These are phyloP conservation scores for Catharus ustulatus DNA, from an alignment of 2,797 vertebrate genomes.

Conservation along the genomic window DNA sequence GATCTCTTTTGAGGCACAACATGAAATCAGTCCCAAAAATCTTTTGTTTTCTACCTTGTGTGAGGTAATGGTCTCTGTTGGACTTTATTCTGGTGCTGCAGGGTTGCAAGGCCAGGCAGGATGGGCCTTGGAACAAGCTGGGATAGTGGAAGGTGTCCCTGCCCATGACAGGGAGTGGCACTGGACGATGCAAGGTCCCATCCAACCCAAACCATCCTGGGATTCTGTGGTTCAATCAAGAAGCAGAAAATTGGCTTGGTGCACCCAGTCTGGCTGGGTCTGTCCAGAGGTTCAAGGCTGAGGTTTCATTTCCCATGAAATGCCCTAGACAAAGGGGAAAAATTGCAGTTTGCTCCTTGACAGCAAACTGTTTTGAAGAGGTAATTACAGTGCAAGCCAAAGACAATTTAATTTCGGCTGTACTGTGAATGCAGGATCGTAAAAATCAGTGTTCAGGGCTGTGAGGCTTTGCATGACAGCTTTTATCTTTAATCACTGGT, in stretches of 20 bases:
- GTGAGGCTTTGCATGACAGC: background rate
- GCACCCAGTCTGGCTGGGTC: rapidly evolving
- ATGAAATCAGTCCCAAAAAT: rapidly evolving
- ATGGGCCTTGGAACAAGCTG: background rate
- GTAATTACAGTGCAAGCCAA: background rate
- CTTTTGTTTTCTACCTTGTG: background rate
- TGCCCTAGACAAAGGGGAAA: background rate
- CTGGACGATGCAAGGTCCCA: background rate
- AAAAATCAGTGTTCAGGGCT: background rate
- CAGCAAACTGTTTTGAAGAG: background rate
- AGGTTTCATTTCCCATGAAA: background rate
- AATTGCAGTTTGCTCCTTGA: background rate
- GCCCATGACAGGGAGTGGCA: background rate
- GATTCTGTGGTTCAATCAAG: background rate
- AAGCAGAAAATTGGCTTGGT: background rate
- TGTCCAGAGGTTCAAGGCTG: background rate
- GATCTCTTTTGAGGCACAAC: background rate
- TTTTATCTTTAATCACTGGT: background rate
- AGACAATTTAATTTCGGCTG: background rate
- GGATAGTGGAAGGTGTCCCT: background rate
- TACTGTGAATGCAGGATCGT: background rate
- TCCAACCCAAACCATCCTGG: background rate
- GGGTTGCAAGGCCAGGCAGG: background rate
- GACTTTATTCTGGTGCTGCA: background rate
- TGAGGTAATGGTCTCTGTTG: background rate